Percentiles rank a stretch among this genome's conserved stretches.
Evolutionary conservation across 2,888 invertebrate species (phyloP).

Genomic region (Cyaniris semiargus): DNA sequence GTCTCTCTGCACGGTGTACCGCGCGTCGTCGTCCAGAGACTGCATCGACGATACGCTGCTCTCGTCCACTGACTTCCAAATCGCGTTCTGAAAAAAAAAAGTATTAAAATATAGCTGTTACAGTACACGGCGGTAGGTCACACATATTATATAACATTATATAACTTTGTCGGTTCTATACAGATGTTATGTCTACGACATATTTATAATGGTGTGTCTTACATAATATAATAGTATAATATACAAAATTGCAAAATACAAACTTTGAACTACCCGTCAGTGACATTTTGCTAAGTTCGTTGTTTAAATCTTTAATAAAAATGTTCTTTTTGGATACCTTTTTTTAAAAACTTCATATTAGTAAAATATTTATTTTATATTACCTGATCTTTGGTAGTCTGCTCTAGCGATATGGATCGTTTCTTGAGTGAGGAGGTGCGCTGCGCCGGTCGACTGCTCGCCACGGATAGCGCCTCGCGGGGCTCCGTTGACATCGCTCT

Average conservation of each 20-base stretch:
- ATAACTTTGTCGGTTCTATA: too few relatives aligned
- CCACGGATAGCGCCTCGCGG: constrained; percentile 66
- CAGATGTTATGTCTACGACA: too few relatives aligned
- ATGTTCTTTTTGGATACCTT: too few relatives aligned
- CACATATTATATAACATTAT: too few relatives aligned
- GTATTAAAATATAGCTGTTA: background rate
- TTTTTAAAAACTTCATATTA: too few relatives aligned
- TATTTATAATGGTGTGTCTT: too few relatives aligned
- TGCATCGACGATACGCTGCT: constrained; percentile 92
- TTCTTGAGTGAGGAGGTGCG: constrained; percentile 74
- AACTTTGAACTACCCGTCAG: too few relatives aligned
- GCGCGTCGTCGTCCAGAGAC: constrained; percentile 84
- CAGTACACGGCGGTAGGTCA: background rate
- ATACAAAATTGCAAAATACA: too few relatives aligned
- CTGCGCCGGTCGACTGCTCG: constrained; percentile 62
- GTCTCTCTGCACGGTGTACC: constrained; percentile 84
- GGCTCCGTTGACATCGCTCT: constrained; percentile 78
- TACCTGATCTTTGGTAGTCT: constrained; percentile 77
- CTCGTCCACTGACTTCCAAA: constrained; percentile 92
- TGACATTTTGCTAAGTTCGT: too few relatives aligned
- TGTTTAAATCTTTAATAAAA: too few relatives aligned
- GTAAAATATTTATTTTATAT: background rate
- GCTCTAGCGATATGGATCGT: constrained; percentile 76
- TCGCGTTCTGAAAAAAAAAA: constrained; percentile 72
- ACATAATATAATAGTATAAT: too few relatives aligned